Evolutionary conservation across 2,888 invertebrate species (phyloP).

Genomic region (Apodemia zela): DNA sequence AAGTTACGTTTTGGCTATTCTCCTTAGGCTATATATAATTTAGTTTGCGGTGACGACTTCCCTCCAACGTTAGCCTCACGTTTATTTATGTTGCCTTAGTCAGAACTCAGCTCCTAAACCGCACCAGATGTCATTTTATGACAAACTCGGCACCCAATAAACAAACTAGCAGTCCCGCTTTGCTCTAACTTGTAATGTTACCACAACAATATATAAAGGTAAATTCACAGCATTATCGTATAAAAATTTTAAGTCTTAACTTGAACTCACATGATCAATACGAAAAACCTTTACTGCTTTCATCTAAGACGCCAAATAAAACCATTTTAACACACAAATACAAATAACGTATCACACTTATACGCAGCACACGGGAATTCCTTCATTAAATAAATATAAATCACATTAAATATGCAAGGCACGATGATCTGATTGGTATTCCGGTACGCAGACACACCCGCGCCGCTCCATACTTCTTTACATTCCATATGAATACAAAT

Average conservation of each 20-base stretch:
- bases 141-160: slow-evolving; percentile 61
- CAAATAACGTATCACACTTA: slow-evolving; percentile 1
- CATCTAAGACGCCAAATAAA: slow-evolving; percentile 10
- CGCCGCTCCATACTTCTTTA: slow-evolving; percentile 97
- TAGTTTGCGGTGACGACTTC: slow-evolving; percentile 39
- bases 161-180: slow-evolving; percentile 49
- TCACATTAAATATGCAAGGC: slow-evolving; percentile 20
- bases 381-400: slow-evolving; percentile 23
- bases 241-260: not conserved
- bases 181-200: slow-evolving; percentile 18
- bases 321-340: slow-evolving; percentile 10
- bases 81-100: slow-evolving; percentile 76
- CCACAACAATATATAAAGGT: not conserved
- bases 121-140: slow-evolving; percentile 76
- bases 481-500: slow-evolving; percentile 93
- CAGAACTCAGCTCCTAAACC: slow-evolving; percentile 67
- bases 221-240: not conserved
- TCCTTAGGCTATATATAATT: slow-evolving; percentile 37
- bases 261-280: slow-evolving; percentile 9
- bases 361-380: slow-evolving; percentile 13
- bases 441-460: slow-evolving; percentile 63
- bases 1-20: slow-evolving; percentile 22
- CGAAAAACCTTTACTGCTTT: not conserved
- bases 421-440: slow-evolving; percentile 37
- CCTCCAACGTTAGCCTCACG: slow-evolving; percentile 54